Percentiles rank a stretch among this genome's conserved stretches.
These are phyloP conservation scores for Acinonyx jubatus DNA, from an alignment of 2,113 vertebrate species.

Conservation along the genomic window DNA sequence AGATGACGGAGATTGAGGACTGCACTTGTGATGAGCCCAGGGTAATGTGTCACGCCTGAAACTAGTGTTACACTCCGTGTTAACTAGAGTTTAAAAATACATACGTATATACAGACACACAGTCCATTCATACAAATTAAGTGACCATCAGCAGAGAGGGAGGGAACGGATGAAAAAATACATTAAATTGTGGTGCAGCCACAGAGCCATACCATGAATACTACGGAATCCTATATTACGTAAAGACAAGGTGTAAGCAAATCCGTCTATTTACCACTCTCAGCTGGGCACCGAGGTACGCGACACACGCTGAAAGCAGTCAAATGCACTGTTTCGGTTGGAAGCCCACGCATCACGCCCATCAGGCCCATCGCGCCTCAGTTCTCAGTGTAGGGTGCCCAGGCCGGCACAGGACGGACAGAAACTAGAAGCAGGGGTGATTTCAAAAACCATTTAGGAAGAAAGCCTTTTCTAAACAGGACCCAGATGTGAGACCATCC, in stretches of 20 bases:
- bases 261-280: background rate
- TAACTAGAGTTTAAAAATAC: background rate
- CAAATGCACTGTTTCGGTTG: too few relatives aligned
- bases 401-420: too few relatives aligned
- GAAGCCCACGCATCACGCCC: accelerated
- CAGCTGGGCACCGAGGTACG: background rate
- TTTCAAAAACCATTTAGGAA: background rate
- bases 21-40: background rate
- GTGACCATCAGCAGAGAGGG: background rate
- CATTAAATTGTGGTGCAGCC: background rate
- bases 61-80: background rate
- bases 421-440: background rate
- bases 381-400: background rate
- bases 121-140: background rate
- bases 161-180: too few relatives aligned
- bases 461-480: background rate
- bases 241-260: background rate
- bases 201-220: background rate
- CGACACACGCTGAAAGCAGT: background rate
- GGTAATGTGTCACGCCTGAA: background rate
- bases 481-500: background rate
- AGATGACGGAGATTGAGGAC: background rate
- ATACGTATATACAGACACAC: too few relatives aligned
- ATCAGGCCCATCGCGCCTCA: too few relatives aligned
- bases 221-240: background rate